Base-by-base conservation (phyloP, 2,888 invertebrate species). In the Coecobrya sp. region DNA sequence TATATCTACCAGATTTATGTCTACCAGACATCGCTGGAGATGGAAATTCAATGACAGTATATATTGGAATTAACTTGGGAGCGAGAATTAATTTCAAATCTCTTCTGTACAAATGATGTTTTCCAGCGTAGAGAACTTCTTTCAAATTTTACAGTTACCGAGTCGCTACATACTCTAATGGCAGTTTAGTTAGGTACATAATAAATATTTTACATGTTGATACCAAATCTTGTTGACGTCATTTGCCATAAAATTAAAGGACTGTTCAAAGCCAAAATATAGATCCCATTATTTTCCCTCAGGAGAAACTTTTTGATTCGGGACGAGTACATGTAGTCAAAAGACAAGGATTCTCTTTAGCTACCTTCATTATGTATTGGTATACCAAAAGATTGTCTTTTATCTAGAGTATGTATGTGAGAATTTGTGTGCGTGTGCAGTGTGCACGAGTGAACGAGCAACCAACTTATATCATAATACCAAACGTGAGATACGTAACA, bases 401-500 rank as follows among this genome's bases (percentile, higher is more conserved):
- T 49, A 30, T 30, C 27, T 42, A 73, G 42, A 19, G n/a, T n/a
- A n/a, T 42, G 19, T 25, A 42, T 73, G 76, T 49, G 49, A 25
- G 25, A 76, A 45, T 76, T 25, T 76, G 49, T 22, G 45, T 49
- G 45, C 42, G 70, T 73, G 45, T 76, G 27, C 45, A 84, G 45
- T 82, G 30, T 85, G 68, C 68, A 76, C 76, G 76, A 76, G 22
- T 49, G 49, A 49, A 30, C 76, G 25, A 70, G 49, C 25, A 68
- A 70, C 45, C 22, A 55, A 82, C 82, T 45, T 84, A 49, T 16
- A 68, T 49, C 68, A 42, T 36, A 70, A 70, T 36, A 27, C 1
- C 27, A 36, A 16, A 82, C 81, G 70, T 70, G 82, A 82, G 70
- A 89, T 87, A 73, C 55, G 52, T 82, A 55, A 22, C 68, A 16